Conservation (phyloP, 2,888 invertebrate genomes). For the Drosophila emarginata region DNA sequence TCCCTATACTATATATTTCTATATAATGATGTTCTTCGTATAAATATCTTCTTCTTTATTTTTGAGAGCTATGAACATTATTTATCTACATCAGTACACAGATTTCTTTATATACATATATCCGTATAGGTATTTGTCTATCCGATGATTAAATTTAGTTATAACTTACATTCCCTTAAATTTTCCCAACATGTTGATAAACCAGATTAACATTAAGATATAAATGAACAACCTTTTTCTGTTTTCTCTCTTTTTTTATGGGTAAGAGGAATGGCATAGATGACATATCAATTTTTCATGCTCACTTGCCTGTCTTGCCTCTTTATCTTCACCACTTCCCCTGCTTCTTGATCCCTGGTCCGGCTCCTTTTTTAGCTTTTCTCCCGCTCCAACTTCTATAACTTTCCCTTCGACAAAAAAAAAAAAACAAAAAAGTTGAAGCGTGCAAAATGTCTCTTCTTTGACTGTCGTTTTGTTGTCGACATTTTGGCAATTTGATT, state of each 20-base stretch:
- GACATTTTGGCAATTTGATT: slow-evolving; percentile 65
- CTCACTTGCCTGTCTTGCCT: slow-evolving; percentile 40
- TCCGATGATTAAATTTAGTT: too few relatives aligned
- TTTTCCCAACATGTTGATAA: slow-evolving; percentile 15
- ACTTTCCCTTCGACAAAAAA: slow-evolving; percentile 16
- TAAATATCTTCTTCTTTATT: too few relatives aligned
- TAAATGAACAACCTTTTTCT: neutral
- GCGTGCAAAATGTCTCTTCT: slow-evolving; percentile 60
- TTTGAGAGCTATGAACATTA: too few relatives aligned
- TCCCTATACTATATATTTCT: too few relatives aligned
- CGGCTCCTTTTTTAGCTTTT: neutral
- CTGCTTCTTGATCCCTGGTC: neutral
- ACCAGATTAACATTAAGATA: neutral
- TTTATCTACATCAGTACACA: too few relatives aligned
- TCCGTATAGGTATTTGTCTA: slow-evolving; percentile 2
- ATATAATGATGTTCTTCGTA: too few relatives aligned
- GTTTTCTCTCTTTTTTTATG: neutral
- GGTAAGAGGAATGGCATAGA: neutral
- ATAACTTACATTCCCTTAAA: neutral
- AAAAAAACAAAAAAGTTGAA: slow-evolving; percentile 54
- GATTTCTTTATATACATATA: neutral
- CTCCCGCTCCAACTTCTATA: neutral
- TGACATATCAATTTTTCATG: slow-evolving; percentile 52
- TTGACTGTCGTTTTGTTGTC: slow-evolving; percentile 33
- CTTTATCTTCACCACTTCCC: neutral